phyloP scores from a whole-genome alignment of 53 echinoderm and acorn worm species.

The Luidia sarsii region DNA sequence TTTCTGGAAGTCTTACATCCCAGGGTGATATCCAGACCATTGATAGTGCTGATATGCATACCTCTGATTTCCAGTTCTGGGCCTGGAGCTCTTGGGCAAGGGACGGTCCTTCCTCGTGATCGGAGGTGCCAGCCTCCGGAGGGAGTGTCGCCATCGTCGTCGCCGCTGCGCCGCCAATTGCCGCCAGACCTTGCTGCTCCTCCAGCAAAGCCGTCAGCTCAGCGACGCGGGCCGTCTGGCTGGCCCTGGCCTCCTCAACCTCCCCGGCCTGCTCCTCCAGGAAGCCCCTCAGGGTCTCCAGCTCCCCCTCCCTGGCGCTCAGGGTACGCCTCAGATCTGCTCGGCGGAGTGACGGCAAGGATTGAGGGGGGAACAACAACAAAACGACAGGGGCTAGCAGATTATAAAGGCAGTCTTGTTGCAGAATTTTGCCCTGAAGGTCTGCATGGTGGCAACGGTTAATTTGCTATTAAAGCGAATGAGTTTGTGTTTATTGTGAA shows the following conservation, averaged over 20 bases:
- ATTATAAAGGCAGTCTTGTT: too few relatives aligned
- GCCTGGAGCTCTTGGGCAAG: slow-evolving; percentile 10
- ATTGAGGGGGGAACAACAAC: too few relatives aligned
- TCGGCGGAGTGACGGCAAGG: too few relatives aligned
- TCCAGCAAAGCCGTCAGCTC: slow-evolving; percentile 27
- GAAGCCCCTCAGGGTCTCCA: not conserved
- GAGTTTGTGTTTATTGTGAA: too few relatives aligned
- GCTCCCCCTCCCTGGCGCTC: not conserved
- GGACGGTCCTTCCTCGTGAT: not conserved
- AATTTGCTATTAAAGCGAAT: too few relatives aligned
- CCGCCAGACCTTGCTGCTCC: slow-evolving; percentile 41
- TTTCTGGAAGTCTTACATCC: too few relatives aligned
- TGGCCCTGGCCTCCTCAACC: slow-evolving; percentile 9
- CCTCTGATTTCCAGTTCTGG: slow-evolving; percentile 30
- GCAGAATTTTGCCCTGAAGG: too few relatives aligned
- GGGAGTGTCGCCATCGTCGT: too few relatives aligned
- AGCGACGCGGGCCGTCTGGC: slow-evolving; percentile 12
- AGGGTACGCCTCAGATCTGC: slow-evolving; percentile 17
- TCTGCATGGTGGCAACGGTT: too few relatives aligned
- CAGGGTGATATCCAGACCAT: too few relatives aligned
- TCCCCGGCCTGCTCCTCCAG: slow-evolving; percentile 23
- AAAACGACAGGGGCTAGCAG: too few relatives aligned
- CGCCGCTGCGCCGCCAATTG: not conserved
- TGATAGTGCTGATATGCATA: not conserved
- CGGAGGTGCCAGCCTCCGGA: not conserved